Conservation (phyloP, 2,888 invertebrate genomes). For the Acrocyrtus sp. region DNA sequence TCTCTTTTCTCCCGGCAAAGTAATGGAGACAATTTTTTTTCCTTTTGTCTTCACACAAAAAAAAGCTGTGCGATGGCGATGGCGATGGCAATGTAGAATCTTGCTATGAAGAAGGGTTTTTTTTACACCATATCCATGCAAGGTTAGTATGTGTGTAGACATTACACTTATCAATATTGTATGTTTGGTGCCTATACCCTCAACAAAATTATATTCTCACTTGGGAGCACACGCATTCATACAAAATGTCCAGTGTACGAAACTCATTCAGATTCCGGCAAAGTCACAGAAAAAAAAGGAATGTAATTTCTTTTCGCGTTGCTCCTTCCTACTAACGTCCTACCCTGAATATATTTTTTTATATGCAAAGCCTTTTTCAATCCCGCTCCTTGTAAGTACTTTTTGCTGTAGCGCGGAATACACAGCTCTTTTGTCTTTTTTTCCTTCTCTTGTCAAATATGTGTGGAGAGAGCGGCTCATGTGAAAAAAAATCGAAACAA, state of each 20-base stretch:
- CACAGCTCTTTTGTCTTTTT: not conserved
- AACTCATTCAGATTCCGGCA: slow-evolving; percentile 42
- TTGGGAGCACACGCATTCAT: not conserved
- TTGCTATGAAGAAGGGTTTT: not conserved
- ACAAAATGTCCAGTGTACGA: not conserved
- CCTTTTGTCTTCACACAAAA: not conserved
- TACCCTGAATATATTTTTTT: not conserved
- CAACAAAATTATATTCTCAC: not conserved
- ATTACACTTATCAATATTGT: not conserved
- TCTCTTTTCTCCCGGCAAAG: not conserved
- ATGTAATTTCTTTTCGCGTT: slow-evolving; percentile 33
- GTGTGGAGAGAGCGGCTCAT: not conserved
- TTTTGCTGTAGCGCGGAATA: not conserved
- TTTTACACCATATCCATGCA: not conserved
- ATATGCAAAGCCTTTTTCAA: not conserved
- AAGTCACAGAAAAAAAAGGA: slow-evolving; percentile 38
- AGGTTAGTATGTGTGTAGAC: not conserved
- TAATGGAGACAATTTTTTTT: not conserved
- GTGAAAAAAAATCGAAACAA: not conserved
- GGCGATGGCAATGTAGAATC: not conserved
- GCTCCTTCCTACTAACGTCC: too few relatives aligned
- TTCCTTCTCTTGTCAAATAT: not conserved
- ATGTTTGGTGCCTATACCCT: not conserved
- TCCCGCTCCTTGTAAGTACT: not conserved
- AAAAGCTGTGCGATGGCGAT: not conserved